Evolutionary conservation across 2,888 invertebrate species (phyloP), one percentile per base, ranked within the genome.

Genomic region (Zygothrica quintamaculata): DNA sequence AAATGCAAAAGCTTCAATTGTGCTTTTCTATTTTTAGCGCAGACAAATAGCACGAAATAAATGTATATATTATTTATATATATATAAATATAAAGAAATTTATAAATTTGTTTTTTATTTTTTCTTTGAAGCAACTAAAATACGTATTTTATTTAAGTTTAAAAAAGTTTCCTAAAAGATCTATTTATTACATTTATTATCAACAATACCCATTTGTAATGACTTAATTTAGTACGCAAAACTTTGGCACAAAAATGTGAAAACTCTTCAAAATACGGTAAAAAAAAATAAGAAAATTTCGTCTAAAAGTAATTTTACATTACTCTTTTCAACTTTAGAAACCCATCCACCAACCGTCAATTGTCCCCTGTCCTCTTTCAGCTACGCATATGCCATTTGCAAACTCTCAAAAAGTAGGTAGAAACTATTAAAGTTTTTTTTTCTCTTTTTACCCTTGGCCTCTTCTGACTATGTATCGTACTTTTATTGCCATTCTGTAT

Each of bases 401-500:
- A 65, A 84, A 77, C 87, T 87, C 74, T 55, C 43, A 48, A 65
- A 61, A 80, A 87, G 75, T 78, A 71, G 75, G 86, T 65, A 48
- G 44, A 15, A 80, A 80, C 79, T 82, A 85, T 87, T 80, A 70
- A 75, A 82, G 78, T 73, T 86, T 84, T 84, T 46, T 66, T 56
- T 56, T 46, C 18, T 26, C 12, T 42, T 50, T 39, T 60, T 61
- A 37, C 51, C 36, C 33, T 66, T 51, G 22, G 53, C 50, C 51
- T 12, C 25, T 50, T n/a, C n/a, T 55, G 65, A 81, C 81, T 69
- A 78, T 70, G 87, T 81, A 69, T 87, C 74, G 82, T 74, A 77
- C 59, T 87, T 87, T 80, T 87, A 81, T 87, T 85, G 80, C 87
- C 75, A 65, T 64, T 74, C 82, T 61, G 43, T 70, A 74, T 78